Base-by-base conservation (phyloP, 2,113 vertebrate species). In the Opisthocomus hoazin region DNA sequence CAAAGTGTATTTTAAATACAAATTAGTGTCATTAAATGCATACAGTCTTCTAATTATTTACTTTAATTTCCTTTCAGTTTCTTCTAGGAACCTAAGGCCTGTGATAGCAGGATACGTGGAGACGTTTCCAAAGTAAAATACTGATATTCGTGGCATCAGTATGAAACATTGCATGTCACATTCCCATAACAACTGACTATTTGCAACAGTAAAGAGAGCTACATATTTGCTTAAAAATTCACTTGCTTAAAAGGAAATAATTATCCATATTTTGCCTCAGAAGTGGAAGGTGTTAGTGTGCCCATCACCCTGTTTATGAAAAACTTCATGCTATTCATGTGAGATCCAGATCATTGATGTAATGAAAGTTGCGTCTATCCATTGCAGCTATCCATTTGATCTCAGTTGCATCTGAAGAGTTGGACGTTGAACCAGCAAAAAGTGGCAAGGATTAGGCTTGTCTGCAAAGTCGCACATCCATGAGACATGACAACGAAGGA, bases 1-100 rank as follows among this genome's bases (percentile, higher is more conserved):
- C 64, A 79, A 88, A 95, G 68, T 46, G 13, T 89, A 56, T 87
- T 96, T 89, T 61, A 88, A 88, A 91, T 39, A 82, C 29, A 95
- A 85, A 77, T 80, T 89, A 80, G 74, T 86, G 56, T 54, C 24
- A 92, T 90, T 92, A 87, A 84, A 82, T 50, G 76, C 56, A 87
- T 53, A 29, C 26, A 86, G 21, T 61, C 63, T 63, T 81, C 53
- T 80, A 64, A 90, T 86, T 94, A 57, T 92, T 96, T 71, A 82
- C 11, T 85, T 82, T 65, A 79, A 90, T 87, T 64, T 92, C 41
- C 95, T 95, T 94, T 48, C 50, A 41, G 7, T 89, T 92, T 76
- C 36, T 91, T 84, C 61, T 18, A 86, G 29, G 43, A 90, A 77
- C 79, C 57, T 77, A 51, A 87, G 48, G 61, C n/a, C 61, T 75